Evolutionary conservation across 2,888 invertebrate species (phyloP).

Genomic region (Dryococelus australis): DNA sequence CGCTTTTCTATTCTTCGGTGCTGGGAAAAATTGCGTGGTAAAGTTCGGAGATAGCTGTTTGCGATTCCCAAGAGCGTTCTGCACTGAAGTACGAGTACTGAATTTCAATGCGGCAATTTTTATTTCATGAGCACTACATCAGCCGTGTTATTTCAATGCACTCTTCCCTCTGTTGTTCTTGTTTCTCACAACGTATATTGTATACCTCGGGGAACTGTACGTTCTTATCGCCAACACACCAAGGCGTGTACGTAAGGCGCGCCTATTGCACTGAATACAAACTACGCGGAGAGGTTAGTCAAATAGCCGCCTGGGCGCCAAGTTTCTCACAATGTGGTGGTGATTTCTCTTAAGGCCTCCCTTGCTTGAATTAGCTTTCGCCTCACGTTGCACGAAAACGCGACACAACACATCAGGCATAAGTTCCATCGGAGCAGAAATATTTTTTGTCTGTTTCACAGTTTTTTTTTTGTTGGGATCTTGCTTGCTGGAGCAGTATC

Average conservation of each 20-base stretch:
- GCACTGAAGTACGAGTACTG: no score
- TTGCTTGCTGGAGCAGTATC: no score
- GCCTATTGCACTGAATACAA: not conserved
- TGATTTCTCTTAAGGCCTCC: not conserved
- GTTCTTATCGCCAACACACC: not conserved
- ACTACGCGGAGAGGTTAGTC: not conserved
- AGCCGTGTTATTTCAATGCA: not conserved
- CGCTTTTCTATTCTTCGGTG: no score
- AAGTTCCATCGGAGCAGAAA: no score
- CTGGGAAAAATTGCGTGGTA: no score
- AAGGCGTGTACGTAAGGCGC: not conserved
- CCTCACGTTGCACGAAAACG: not conserved
- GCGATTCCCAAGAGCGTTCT: no score
- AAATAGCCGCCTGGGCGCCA: not conserved
- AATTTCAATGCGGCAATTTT: no score
- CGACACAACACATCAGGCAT: not conserved
- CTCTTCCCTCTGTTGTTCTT: not conserved
- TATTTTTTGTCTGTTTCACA: no score
- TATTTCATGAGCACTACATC: not conserved
- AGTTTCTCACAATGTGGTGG: not conserved
- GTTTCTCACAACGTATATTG: not conserved
- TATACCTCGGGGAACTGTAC: not conserved
- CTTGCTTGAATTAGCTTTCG: not conserved
- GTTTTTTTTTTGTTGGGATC: no score
- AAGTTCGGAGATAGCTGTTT: no score